Conservation (phyloP, 2,797 vertebrate species). For the Salmo trutta region DNA sequence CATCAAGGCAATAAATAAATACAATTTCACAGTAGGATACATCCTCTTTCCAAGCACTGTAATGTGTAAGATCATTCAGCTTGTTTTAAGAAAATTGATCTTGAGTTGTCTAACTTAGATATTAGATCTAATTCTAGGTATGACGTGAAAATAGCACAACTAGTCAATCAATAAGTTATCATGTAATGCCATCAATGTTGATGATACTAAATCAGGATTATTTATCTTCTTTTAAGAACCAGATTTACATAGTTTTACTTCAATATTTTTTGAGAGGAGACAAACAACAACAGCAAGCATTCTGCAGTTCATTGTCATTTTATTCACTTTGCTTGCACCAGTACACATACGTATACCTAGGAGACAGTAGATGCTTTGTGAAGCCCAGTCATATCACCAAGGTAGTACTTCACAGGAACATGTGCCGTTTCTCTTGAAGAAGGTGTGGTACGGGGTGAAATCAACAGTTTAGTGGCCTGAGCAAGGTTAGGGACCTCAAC, state of each 20-base stretch:
- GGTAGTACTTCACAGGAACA: conserved; percentile 31
- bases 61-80: not conserved
- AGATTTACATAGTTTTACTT: too few species aligned
- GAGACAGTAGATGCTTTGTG: not conserved
- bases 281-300: not conserved
- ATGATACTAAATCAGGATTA: not conserved
- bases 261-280: too few species aligned
- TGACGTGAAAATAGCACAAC: not conserved
- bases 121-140: not conserved
- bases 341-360: not conserved
- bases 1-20: not conserved
- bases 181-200: not conserved
- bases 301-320: not conserved
- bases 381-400: conserved; percentile 17
- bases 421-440: conserved; percentile 12
- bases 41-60: not conserved
- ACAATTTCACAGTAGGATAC: not conserved
- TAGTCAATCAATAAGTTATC: too few species aligned
- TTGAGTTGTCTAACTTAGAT: not conserved
- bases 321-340: too few species aligned
- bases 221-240: not conserved
- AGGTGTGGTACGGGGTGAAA: conserved; percentile 33
- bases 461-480: conserved; percentile 38
- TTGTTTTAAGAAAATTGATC: not conserved
- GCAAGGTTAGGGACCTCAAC: conserved; percentile 35